Evolutionary conservation across 2,797 vertebrate genomes (phyloP), one percentile per base, ranked within the genome.

Genomic region (Gymnodraco acuticeps): DNA sequence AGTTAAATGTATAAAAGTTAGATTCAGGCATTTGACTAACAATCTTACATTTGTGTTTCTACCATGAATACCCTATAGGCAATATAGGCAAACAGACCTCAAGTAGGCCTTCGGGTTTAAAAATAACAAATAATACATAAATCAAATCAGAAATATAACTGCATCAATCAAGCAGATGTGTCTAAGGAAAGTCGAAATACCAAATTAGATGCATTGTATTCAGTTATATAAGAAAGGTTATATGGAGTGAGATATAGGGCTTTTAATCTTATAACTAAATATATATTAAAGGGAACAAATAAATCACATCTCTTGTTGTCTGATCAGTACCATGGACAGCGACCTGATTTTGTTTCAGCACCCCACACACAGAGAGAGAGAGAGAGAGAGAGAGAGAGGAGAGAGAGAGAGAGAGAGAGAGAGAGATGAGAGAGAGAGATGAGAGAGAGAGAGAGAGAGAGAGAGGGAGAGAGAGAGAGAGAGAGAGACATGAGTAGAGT

Each of bases 271-370:
- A 33, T 43, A 11, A 47, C 17, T 47, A 20, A 51, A 19, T 9
- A 38, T 38, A 38, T 0, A 38, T 38, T 9, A 9, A 38, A 38
- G 33, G 8, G 8, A 7, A 38, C 7, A 38, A 27, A 38, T 38
- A 33, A 56, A 42, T 43, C 50, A 3, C 0, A 17, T 10, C 8
- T 59, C 11, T 19, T 3, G 10, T 23, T 12, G 23, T n/a, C 48
- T 19, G 68, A 75, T 91, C 88, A 92, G 91, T 81, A 94, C 88
- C 87, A 78, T 19, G 84, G 90, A 91, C 75, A 93, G 91, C 75
- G 73, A 80, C 52, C 17, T 12, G 27, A 38, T 63, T 41, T 43
- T 43, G 52, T 70, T 83, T 80, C 87, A 88, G 83, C 60, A 73
- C 33, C 23, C 27, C 23, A 27, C 27, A 27, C 3, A 23, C 23